These are phyloP conservation scores for Augochlorella aurata DNA, from an alignment of 2,888 invertebrate species.

Conservation along the genomic window DNA sequence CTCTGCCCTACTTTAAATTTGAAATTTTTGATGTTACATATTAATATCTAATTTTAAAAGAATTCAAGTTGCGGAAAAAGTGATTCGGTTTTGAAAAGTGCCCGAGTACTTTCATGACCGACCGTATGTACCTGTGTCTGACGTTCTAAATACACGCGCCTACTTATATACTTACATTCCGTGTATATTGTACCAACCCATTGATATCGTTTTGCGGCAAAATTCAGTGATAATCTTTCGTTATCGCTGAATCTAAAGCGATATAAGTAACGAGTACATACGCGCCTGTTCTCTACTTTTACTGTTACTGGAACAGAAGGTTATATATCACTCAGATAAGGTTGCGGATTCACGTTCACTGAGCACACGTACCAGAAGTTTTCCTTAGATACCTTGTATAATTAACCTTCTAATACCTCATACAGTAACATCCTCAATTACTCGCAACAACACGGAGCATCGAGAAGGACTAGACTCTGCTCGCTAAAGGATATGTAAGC, in stretches of 20 bases:
- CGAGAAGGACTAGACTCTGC: neutral
- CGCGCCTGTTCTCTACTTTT: neutral
- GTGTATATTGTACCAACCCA: neutral
- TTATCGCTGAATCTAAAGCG: neutral
- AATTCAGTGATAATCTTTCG: neutral
- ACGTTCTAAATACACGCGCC: no score
- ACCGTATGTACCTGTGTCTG: no score
- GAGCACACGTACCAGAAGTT: neutral
- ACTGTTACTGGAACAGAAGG: neutral
- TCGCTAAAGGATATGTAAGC: no score
- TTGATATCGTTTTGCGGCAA: neutral
- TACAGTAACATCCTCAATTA: neutral
- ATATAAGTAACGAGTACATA: no score
- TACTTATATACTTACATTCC: no score
- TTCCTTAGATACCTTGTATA: neutral
- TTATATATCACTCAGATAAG: neutral
- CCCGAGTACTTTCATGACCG: no score
- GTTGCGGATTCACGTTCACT: neutral
- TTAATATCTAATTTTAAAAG: no score
- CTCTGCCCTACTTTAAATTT: no score
- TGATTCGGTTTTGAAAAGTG: no score
- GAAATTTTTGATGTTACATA: no score
- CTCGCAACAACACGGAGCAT: neutral
- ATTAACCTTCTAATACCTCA: neutral
- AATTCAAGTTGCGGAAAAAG: no score